Conservation (phyloP, 2,888 invertebrate genomes). For the Ferrisia virgata region DNA sequence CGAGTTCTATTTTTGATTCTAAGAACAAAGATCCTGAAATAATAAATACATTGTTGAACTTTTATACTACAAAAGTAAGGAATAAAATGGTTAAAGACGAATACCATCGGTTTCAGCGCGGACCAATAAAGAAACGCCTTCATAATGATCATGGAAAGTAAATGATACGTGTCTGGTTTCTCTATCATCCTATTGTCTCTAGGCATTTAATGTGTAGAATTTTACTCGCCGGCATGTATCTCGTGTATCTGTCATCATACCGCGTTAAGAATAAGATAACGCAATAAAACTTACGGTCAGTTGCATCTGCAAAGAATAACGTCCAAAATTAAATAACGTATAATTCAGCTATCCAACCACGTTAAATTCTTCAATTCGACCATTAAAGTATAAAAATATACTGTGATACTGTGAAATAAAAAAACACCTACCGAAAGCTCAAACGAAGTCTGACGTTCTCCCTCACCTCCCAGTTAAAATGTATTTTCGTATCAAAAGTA, state of each 20-base stretch:
- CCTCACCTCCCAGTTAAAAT: neutral
- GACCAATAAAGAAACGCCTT: slow-evolving; percentile 91
- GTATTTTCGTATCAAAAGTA: too few species aligned
- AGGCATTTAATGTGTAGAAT: slow-evolving; percentile 97
- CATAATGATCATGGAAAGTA: slow-evolving; percentile 88
- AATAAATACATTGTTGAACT: neutral
- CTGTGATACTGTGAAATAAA: neutral
- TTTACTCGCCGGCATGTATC: slow-evolving; percentile 96
- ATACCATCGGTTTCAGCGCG: slow-evolving; percentile 91
- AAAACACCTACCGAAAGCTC: neutral
- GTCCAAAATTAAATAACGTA: neutral
- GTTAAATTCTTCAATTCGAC: neutral
- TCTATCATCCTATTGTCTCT: slow-evolving; percentile 98
- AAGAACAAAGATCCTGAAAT: slow-evolving; percentile 74
- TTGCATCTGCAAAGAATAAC: slow-evolving; percentile 10
- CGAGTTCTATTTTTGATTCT: slow-evolving; percentile 96
- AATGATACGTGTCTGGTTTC: slow-evolving; percentile 98
- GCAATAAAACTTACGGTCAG: slow-evolving; percentile 16
- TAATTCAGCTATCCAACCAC: neutral
- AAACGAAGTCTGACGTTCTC: neutral
- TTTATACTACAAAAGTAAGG: slow-evolving; percentile 21
- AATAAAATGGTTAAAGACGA: neutral
- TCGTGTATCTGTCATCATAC: slow-evolving; percentile 79
- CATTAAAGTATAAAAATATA: neutral
- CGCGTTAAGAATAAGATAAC: slow-evolving; percentile 21